Base-by-base conservation (phyloP, 2,113 vertebrate genomes). In the Neogale vison region DNA sequence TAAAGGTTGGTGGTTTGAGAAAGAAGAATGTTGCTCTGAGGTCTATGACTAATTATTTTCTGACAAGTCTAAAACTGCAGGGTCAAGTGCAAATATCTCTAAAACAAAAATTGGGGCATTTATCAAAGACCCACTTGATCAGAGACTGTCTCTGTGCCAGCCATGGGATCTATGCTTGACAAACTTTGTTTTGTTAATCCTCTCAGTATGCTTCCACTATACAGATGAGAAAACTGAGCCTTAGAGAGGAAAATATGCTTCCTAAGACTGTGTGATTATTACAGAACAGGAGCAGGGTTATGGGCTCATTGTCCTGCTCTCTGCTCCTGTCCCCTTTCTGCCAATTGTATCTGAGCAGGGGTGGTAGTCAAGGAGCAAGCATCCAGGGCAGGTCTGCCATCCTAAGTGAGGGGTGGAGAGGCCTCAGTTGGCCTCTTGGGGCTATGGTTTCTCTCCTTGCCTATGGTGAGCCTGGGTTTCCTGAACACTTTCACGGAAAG, bases 81-180 rank as follows among this genome's bases (percentile, higher is more conserved):
- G n/a, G 42, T 29, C 17, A 31, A 63, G 23, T 31, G 20, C 57
- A 57, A 83, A 13, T 45, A 83, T 15, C 42, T 77, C 61, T 45
- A 12, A 39, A 15, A 42, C 50, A 52, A 77, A 39, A 69, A 2
- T 3, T n/a, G n/a, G 34, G 47, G 7, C 24, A 23, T n/a, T 39
- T 36, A 11, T 3, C 77, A 3, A 36, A 9, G 57, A 31, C 8
- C 24, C 24, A 2, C 4, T 20, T 67, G 6, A 14, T 29, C 26
- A 10, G 7, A 52, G 67, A 23, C 52, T 12, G 23, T 12, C 50
- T 15, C 26, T 26, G 36, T 2, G 8, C 45, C 2, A 8, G 34
- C 12, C 2, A 0, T 1, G 42, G 8, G 14, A 0, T 29, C 31
- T 13, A 31, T 9, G n/a, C 15, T 7, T 9, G n/a, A 52, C n/a